Percentiles rank a stretch among this genome's conserved stretches.
phyloP scores from a whole-genome alignment of 2,888 invertebrate species.

The Drosophila emarginata region DNA sequence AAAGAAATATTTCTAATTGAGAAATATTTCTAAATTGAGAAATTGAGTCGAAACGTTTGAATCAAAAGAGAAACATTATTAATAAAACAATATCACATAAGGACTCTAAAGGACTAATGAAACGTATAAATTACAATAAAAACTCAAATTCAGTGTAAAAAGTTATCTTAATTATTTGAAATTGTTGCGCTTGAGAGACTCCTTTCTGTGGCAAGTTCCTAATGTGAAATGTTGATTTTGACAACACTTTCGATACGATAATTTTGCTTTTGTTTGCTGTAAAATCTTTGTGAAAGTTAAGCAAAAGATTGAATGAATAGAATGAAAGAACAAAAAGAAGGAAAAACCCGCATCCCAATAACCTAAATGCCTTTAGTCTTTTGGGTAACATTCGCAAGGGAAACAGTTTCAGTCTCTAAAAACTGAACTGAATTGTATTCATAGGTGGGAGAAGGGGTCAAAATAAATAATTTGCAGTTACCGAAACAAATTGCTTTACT shows the following conservation, averaged over 20 bases:
- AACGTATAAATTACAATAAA: too few relatives aligned
- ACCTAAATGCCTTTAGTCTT: slow-evolving; percentile 2
- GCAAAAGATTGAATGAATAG: not conserved
- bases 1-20: too few relatives aligned
- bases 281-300: not conserved
- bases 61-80: too few relatives aligned
- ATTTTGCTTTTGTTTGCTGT: not conserved
- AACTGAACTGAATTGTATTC: not conserved
- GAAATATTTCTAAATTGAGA: too few relatives aligned
- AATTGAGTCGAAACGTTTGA: too few relatives aligned
- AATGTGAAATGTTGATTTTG: not conserved
- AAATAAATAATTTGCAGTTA: not conserved
- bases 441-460: not conserved
- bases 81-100: too few relatives aligned
- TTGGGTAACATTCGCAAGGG: not conserved
- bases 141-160: too few relatives aligned
- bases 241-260: not conserved
- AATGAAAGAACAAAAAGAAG: not conserved
- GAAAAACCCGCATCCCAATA: not conserved
- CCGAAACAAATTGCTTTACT: not conserved
- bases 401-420: not conserved
- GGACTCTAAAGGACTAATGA: too few relatives aligned
- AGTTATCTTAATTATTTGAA: too few relatives aligned
- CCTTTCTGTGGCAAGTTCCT: not conserved
- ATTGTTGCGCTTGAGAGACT: not conserved